Conservation (phyloP, 2,888 invertebrate species). For the Notodonta dromedarius region DNA sequence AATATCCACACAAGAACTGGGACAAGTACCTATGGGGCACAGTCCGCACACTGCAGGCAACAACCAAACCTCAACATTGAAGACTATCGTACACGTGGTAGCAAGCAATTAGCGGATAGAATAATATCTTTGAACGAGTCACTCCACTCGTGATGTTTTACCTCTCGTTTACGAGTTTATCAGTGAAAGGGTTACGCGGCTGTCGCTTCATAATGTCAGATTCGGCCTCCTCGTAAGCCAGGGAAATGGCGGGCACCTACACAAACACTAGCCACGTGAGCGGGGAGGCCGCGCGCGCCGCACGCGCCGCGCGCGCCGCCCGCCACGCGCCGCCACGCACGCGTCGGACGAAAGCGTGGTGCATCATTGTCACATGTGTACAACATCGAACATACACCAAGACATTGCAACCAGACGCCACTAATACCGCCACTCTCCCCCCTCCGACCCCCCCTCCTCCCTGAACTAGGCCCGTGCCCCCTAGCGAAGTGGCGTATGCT, state of each 20-base stretch:
- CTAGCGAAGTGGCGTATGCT: slow-evolving; percentile 58
- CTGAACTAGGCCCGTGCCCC: neutral
- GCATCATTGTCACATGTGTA: slow-evolving; percentile 70
- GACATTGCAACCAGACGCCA: slow-evolving; percentile 49
- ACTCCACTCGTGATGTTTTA: slow-evolving; percentile 83
- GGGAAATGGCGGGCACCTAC: slow-evolving; percentile 98
- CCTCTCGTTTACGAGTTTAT: slow-evolving; percentile 99
- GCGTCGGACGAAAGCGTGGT: slow-evolving; percentile 63
- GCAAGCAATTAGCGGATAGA: slow-evolving; percentile 82
- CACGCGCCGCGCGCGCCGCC: slow-evolving; percentile 32
- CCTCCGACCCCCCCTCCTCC: slow-evolving; percentile 9
- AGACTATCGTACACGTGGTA: slow-evolving; percentile 77
- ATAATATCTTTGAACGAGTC: slow-evolving; percentile 77
- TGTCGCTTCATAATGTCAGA: slow-evolving; percentile 99
- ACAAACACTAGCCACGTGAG: slow-evolving; percentile 83
- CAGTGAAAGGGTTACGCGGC: slow-evolving; percentile 98
- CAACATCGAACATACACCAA: slow-evolving; percentile 78
- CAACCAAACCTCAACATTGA: slow-evolving; percentile 78
- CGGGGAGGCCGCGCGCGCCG: slow-evolving; percentile 42
- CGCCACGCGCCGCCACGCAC: slow-evolving; percentile 40
- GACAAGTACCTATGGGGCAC: slow-evolving; percentile 61
- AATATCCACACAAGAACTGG: slow-evolving; percentile 66
- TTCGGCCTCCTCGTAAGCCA: slow-evolving; percentile 99
- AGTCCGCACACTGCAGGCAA: slow-evolving; percentile 75
- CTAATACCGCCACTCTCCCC: neutral